Evolutionary conservation across 1,140 invertebrate species (phyloP).

Genomic region (Hestina assimilis): DNA sequence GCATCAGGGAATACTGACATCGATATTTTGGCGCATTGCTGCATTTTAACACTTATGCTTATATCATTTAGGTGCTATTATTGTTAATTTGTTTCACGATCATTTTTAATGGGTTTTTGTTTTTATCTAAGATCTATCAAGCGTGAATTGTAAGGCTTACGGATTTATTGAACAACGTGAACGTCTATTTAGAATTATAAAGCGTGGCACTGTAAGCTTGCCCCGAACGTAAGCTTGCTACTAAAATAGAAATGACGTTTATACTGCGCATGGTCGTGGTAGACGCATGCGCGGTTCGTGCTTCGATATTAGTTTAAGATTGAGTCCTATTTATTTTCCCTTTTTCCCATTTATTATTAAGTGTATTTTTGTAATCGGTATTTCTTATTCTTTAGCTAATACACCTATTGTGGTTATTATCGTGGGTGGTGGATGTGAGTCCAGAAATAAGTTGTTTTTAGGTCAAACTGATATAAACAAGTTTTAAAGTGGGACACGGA

Average conservation of each 20-base stretch:
- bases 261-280: conserved; percentile 45
- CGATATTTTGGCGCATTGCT: conserved; percentile 61
- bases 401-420: background rate
- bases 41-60: conserved; percentile 51
- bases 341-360: background rate
- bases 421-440: background rate
- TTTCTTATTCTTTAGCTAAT: background rate
- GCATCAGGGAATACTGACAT: conserved; percentile 56
- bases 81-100: conserved; percentile 5
- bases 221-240: conserved; percentile 43
- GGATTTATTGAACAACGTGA: conserved; percentile 14
- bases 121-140: conserved; percentile 22
- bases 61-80: conserved; percentile 30
- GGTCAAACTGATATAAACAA: conserved; percentile 14
- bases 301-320: background rate
- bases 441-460: conserved; percentile 7
- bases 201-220: conserved; percentile 45
- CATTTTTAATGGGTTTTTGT: conserved; percentile 23
- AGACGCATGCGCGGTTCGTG: conserved; percentile 46
- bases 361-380: background rate
- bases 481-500: conserved; percentile 6
- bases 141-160: conserved; percentile 26
- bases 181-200: conserved; percentile 33
- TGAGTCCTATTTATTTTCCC: background rate
- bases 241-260: conserved; percentile 75